Base-by-base conservation (phyloP, 2,113 vertebrate species). In the Crotalus viridis region DNA sequence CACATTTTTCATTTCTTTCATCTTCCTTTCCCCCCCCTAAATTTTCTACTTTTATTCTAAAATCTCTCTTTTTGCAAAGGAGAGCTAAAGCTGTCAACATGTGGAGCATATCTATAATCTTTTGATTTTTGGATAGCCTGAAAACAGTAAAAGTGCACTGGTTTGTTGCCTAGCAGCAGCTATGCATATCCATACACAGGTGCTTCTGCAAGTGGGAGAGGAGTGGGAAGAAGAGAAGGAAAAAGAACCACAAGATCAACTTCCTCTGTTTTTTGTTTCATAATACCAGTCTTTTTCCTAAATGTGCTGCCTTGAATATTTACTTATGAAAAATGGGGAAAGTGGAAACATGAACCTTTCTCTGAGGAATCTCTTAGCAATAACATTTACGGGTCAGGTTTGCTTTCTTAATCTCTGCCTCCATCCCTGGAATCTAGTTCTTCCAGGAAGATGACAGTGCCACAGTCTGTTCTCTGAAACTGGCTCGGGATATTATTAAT, bases 131-230 rank as follows among this genome's bases (percentile, higher is more conserved):
- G 87, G 59, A 46, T 85, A 89, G 88, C 51, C 88, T 89, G 54
- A 74, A 92, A 39, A 64, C 54, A 48, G 51, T 81, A 92, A 89
- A 54, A 89, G 52, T 89, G 46, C 52, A 89, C 56, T 85, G 24
- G 43, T 55, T 19, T 69, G 87, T 92, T 92, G 91, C 87, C 39
- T 92, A 89, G 91, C 87, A 89, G 74, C 87, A 89, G 48, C 91
- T 56, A 88, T 59, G 61, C 85, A 88, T 92, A 92, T 88, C 85
- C 85, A 56, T 92, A 89, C 64, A 85, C 43, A 92, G 88, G 64
- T 89, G 64, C 57, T 89, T 89, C 88, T 48, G 64, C 28, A 90
- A 90, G 89, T 90, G 51, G 51, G 51, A 64, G 26, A 51, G 39
- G 69, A 92, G 88, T 89, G 51, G 92, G 88, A 81, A 61, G 90